Evolutionary conservation across 2,797 vertebrate genomes (phyloP).

Genomic region (Tiaroga cobitis): DNA sequence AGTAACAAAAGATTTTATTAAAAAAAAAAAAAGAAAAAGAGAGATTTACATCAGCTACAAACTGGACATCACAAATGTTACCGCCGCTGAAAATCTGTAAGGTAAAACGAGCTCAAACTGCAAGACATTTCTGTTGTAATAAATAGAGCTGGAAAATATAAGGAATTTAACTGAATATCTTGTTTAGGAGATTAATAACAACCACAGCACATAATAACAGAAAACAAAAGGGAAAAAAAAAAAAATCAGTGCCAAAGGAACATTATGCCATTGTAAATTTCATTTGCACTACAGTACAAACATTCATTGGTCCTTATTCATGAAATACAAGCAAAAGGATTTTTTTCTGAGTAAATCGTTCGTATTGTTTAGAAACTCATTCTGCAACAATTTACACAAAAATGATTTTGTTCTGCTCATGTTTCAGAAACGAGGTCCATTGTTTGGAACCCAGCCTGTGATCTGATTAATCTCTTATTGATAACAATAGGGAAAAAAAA

Average conservation of each 20-base stretch:
- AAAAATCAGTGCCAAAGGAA: conserved; percentile 52
- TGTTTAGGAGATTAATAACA: conserved; percentile 2
- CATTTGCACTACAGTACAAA: conserved; percentile 54
- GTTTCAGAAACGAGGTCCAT: not conserved
- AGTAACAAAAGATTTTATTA: conserved; percentile 38
- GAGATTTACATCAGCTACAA: not conserved
- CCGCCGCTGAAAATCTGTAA: too few relatives aligned
- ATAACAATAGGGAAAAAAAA: not conserved
- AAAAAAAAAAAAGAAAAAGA: not conserved
- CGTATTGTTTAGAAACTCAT: too few relatives aligned
- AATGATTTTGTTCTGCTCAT: not conserved
- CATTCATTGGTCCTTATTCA: not conserved
- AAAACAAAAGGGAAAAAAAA: conserved; percentile 25
- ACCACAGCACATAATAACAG: conserved; percentile 8
- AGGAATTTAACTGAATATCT: conserved; percentile 19
- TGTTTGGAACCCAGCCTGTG: conserved; percentile 24
- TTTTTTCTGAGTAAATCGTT: not conserved
- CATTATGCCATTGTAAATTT: conserved; percentile 54
- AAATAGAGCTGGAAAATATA: conserved; percentile 49
- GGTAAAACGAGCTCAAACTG: conserved; percentile 32
- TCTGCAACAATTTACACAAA: not conserved
- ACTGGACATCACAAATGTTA: not conserved
- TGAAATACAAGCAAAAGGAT: not conserved
- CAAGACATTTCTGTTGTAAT: conserved; percentile 45
- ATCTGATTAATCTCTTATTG: not conserved